Conservation (phyloP, 2,797 vertebrate genomes). For the Enteromius argenteus region DNA sequence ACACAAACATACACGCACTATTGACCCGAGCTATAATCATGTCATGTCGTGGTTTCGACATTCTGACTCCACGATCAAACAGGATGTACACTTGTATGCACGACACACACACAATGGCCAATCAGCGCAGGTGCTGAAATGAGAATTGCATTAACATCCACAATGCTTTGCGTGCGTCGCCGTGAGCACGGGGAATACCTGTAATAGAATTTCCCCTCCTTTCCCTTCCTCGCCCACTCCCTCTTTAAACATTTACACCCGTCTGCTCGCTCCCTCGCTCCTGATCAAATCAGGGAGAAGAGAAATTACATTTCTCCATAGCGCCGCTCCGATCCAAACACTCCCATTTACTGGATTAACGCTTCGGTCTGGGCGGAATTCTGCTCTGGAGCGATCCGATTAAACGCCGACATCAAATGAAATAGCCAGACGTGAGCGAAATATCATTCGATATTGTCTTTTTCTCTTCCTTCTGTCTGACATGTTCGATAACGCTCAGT, state of each 20-base stretch:
- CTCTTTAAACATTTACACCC: slow-evolving; percentile 95
- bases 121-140: slow-evolving; percentile 69
- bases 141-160: slow-evolving; percentile 80
- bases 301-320: slow-evolving; percentile 94
- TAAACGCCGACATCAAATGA: slow-evolving; percentile 72
- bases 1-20: slow-evolving; percentile 68
- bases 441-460: slow-evolving; percentile 66
- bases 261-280: slow-evolving; percentile 85
- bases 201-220: slow-evolving; percentile 91
- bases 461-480: slow-evolving; percentile 33
- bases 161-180: slow-evolving; percentile 76
- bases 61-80: slow-evolving; percentile 67
- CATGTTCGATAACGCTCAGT: slow-evolving; percentile 34
- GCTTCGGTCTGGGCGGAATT: slow-evolving; percentile 80
- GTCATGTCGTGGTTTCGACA: slow-evolving; percentile 69
- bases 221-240: slow-evolving; percentile 70
- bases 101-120: slow-evolving; percentile 56
- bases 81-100: slow-evolving; percentile 5
- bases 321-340: slow-evolving; percentile 84
- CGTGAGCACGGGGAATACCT: slow-evolving; percentile 84
- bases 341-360: slow-evolving; percentile 93
- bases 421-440: slow-evolving; percentile 67
- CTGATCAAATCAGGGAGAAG: slow-evolving; percentile 92
- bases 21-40: slow-evolving; percentile 62
- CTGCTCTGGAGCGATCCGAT: slow-evolving; percentile 80